phyloP scores from a whole-genome alignment of 2,113 vertebrate genomes.

The Ascaphus truei region DNA sequence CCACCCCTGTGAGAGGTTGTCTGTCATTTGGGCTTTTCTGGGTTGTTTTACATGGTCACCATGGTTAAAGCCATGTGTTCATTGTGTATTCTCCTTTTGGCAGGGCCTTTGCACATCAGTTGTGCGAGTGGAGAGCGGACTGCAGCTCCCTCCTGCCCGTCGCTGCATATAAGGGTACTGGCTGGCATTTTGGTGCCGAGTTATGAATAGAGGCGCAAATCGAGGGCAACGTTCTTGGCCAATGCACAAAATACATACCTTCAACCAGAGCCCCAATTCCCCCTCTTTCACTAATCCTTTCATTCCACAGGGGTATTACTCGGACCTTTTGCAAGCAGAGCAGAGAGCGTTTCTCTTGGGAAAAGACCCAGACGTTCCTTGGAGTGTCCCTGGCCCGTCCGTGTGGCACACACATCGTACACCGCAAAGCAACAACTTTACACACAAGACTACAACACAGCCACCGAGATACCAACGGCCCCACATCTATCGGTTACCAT shows the following conservation, averaged over 20 bases:
- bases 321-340: slow-evolving; percentile 41
- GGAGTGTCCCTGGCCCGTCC: slow-evolving; percentile 21
- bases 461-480: not conserved
- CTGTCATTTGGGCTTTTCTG: too few relatives aligned
- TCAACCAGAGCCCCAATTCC: not conserved
- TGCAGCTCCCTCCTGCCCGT: not conserved
- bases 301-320: slow-evolving; percentile 30
- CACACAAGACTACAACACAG: not conserved
- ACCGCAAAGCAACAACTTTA: not conserved
- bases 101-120: not conserved
- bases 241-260: accelerated
- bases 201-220: slow-evolving; percentile 26
- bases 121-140: not conserved
- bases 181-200: accelerated
- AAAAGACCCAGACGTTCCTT: not conserved
- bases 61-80: not conserved
- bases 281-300: slow-evolving; percentile 15
- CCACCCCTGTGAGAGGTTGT: too few relatives aligned
- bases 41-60: too few relatives aligned
- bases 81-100: not conserved
- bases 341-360: slow-evolving; percentile 69
- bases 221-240: slow-evolving; percentile 9
- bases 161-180: accelerated
- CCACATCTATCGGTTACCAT: not conserved
- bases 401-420: not conserved